Evolutionary conservation across 2,797 vertebrate species (phyloP), one percentile per base, ranked within the genome.

Genomic region (Scarus forsteni): DNA sequence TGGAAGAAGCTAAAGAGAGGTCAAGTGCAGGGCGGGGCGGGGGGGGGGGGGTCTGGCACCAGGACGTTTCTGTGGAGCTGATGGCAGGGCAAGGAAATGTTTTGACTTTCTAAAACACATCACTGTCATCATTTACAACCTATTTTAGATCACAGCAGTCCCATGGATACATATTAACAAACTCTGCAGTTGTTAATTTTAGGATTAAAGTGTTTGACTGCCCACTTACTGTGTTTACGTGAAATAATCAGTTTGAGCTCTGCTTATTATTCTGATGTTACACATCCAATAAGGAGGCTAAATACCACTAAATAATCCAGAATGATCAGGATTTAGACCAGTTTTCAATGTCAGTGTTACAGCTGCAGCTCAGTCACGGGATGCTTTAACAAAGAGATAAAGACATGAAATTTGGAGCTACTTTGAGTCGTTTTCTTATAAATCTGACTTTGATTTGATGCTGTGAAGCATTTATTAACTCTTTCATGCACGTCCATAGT

Each of bases 121-220:
- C 11, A 45, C 3, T 40, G 11, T 9, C 42, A 36, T 40, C 3
- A 49, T 53, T 19, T 53, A 27, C 40, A 50, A 39, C 44, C 34
- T 36, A 55, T 36, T 8, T 57, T 38, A 48, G 44, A 71, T 44
- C 9, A 35, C 8, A 59, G 14, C 34, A 49, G 43, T 76, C 59
- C 52, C 46, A 54, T 18, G 62, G 53, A 62, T 55, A 48, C 57
- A 56, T 18, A 60, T 62, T 48, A 67, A 18, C n/a, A 34, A 38
- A 55, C 38, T 67, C 62, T 50, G 44, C 63, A 64, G 59, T 50
- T 63, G 50, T 76, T 81, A 43, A 58, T 61, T 27, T 56, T 18
- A 40, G 63, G 75, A 79, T 69, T 72, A 68, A 63, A 83, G 60
- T 77, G 60, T 79, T 66, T 53, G 66, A 63, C 51, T 57, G 60